Percentiles rank a stretch among this genome's conserved stretches.
phyloP scores from a whole-genome alignment of 2,113 vertebrate genomes.

The Prunella fulvescens region DNA sequence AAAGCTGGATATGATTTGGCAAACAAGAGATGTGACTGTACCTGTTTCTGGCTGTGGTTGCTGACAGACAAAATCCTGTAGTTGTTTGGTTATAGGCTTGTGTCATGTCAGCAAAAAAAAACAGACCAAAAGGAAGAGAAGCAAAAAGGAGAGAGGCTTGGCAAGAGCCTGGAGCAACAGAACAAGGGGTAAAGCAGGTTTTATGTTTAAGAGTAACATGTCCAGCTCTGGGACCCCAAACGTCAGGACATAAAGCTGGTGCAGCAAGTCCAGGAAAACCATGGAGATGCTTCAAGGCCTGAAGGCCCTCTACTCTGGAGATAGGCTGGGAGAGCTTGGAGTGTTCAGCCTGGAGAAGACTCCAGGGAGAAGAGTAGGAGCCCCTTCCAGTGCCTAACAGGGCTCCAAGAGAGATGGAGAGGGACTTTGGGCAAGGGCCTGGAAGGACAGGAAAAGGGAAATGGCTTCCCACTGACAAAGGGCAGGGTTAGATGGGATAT shows the following conservation, averaged over 20 bases:
- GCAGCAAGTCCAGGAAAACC: background rate
- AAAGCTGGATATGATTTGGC: background rate
- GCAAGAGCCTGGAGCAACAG: background rate
- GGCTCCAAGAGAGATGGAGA: background rate
- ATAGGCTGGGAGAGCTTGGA: background rate
- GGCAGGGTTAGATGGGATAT: background rate
- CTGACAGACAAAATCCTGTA: background rate
- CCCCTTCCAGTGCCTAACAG: background rate
- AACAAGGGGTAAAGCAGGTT: background rate
- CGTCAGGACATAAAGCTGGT: background rate
- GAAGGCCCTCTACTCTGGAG: background rate
- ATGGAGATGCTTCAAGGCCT: background rate
- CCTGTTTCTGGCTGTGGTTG: background rate
- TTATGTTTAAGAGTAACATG: background rate
- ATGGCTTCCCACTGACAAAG: background rate
- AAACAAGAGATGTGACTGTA: background rate
- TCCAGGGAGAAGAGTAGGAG: no score
- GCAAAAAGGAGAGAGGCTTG: background rate
- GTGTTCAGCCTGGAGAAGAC: background rate
- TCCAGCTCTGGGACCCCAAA: background rate
- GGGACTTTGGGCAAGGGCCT: background rate
- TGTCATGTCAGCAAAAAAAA: background rate
- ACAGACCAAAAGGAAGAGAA: background rate
- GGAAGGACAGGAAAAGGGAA: background rate
- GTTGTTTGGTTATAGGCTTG: accelerated